These are phyloP conservation scores for Lasius fuliginosus DNA, from an alignment of 2,888 invertebrate species.

Conservation along the genomic window DNA sequence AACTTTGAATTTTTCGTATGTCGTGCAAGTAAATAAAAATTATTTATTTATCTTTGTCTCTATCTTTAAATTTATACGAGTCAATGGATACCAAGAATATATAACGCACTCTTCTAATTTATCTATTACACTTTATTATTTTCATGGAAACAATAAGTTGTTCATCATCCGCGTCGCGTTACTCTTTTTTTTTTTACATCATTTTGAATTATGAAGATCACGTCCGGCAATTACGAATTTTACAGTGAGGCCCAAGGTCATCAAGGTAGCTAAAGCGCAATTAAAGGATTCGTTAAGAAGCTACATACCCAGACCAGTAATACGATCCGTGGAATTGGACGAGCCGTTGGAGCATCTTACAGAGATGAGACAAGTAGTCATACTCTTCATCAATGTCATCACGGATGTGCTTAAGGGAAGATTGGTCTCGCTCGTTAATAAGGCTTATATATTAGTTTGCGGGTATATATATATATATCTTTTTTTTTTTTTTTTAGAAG, in stretches of 20 bases:
- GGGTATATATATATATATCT: slow-evolving; percentile 78
- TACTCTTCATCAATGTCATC: slow-evolving; percentile 90
- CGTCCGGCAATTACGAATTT: not conserved
- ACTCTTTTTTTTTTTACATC: not conserved
- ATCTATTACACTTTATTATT: not conserved
- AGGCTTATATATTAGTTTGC: slow-evolving; percentile 87
- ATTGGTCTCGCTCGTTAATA: slow-evolving; percentile 87
- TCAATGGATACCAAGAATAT: not conserved
- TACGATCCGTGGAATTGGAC: slow-evolving; percentile 89
- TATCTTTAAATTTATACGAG: not conserved
- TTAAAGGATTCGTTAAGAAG: slow-evolving; percentile 87
- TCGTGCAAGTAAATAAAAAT: not conserved
- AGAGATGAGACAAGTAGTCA: slow-evolving; percentile 91
- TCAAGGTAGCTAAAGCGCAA: slow-evolving; percentile 84
- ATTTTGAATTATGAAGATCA: not conserved
- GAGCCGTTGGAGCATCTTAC: slow-evolving; percentile 91
- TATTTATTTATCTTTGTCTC: not conserved
- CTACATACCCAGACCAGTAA: slow-evolving; percentile 89
- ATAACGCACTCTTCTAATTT: not conserved
- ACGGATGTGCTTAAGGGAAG: slow-evolving; percentile 85
- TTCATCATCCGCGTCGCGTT: too few species aligned
- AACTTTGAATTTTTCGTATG: not conserved
- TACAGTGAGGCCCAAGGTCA: slow-evolving; percentile 87
- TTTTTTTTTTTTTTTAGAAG: not conserved
- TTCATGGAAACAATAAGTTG: not conserved